These are phyloP conservation scores for Xiphorhynchus elegans DNA, from an alignment of 2,113 vertebrate genomes.

Conservation along the genomic window DNA sequence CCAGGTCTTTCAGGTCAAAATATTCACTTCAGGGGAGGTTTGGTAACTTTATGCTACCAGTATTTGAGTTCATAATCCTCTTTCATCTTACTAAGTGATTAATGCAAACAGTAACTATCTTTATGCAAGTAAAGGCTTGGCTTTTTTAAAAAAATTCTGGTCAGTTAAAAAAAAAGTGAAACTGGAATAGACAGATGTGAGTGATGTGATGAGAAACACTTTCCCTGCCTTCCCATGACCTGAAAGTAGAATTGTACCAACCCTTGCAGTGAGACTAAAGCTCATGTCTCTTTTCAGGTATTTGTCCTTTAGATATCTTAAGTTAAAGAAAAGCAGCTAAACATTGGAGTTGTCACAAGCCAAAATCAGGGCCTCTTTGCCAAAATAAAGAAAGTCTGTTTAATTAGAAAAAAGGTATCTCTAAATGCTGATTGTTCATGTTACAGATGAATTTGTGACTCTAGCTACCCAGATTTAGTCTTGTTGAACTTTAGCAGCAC, in stretches of 20 bases:
- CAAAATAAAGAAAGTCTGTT: not conserved
- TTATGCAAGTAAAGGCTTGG: not conserved
- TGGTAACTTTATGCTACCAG: not conserved
- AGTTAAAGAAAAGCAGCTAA: not conserved
- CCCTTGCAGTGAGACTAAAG: not conserved
- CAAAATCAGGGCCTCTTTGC: not conserved
- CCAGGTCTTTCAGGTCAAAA: not conserved
- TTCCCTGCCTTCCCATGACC: not conserved
- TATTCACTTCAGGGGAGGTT: rapidly evolving
- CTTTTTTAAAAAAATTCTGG: not conserved
- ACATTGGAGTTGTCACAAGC: not conserved
- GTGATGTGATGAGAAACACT: not conserved
- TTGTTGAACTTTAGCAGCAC: not conserved
- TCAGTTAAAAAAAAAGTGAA: not conserved
- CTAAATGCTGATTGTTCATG: not conserved
- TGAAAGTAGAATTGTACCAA: not conserved
- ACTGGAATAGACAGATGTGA: not conserved
- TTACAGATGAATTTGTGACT: not conserved
- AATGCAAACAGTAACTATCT: not conserved
- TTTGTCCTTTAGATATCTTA: not conserved
- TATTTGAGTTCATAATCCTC: not conserved
- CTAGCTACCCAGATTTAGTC: not conserved
- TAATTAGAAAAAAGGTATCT: not conserved
- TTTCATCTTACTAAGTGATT: not conserved
- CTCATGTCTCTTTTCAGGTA: not conserved